Percentiles rank a stretch among this genome's conserved stretches.
These are phyloP conservation scores for Harlomillsia oculata DNA, from an alignment of 1,140 invertebrate species.

Conservation along the genomic window DNA sequence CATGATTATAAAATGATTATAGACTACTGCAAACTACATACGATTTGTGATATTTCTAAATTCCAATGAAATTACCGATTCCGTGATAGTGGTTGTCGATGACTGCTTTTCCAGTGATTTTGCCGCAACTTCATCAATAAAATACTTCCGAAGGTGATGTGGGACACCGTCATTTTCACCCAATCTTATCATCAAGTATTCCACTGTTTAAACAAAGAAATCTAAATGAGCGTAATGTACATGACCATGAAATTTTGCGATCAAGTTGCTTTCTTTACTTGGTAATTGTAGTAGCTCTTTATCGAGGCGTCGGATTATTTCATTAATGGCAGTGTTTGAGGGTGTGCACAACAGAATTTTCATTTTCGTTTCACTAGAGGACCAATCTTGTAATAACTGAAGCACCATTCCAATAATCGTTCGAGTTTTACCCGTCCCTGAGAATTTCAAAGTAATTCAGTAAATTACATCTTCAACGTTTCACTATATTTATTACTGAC, in stretches of 20 bases:
- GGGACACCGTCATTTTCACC: neutral
- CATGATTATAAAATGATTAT: neutral
- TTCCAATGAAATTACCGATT: neutral
- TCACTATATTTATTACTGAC: neutral
- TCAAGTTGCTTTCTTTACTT: neutral
- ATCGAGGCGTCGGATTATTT: slow-evolving; percentile 22
- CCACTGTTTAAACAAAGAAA: neutral
- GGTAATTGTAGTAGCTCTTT: neutral
- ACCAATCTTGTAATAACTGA: slow-evolving; percentile 9
- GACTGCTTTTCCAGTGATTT: neutral
- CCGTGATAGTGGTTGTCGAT: neutral
- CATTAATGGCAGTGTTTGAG: slow-evolving; percentile 30
- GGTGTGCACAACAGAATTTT: slow-evolving; percentile 33
- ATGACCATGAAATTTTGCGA: neutral
- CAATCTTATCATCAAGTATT: neutral
- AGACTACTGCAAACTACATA: neutral
- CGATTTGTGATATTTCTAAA: neutral
- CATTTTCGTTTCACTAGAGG: neutral
- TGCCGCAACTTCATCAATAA: neutral
- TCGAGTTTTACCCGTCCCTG: slow-evolving; percentile 30
- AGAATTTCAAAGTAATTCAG: neutral
- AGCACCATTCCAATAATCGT: slow-evolving; percentile 28
- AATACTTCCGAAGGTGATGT: neutral
- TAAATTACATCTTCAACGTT: neutral
- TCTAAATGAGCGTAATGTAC: neutral